phyloP scores from a whole-genome alignment of 2,888 invertebrate species.

The Parascotia fuliginaria region DNA sequence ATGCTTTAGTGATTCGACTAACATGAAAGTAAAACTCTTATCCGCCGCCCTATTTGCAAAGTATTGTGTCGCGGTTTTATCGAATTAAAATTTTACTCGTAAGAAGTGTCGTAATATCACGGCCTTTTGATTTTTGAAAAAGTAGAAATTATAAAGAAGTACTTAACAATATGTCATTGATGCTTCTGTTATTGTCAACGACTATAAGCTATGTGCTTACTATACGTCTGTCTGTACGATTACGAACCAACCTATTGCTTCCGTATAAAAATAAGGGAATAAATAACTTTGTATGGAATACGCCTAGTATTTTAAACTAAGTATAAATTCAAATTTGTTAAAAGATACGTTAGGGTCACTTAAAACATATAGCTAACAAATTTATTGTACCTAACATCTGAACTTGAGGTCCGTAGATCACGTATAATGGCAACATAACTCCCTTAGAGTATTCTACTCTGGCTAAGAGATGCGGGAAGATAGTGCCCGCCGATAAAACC shows the following conservation, averaged over 20 bases:
- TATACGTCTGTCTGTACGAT: no score
- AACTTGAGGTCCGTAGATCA: conserved; percentile 61
- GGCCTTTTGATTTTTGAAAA: background rate
- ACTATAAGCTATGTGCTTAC: no score
- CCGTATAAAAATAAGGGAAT: no score
- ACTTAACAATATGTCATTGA: no score
- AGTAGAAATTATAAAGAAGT: background rate
- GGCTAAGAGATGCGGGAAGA: conserved; percentile 75
- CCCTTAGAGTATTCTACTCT: conserved; percentile 65
- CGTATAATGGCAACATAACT: conserved; percentile 73
- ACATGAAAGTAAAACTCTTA: conserved; percentile 38
- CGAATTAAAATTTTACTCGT: conserved; percentile 1
- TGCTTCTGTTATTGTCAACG: no score
- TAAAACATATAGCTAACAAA: no score
- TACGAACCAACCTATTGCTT: no score
- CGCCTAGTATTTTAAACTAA: no score
- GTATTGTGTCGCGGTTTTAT: conserved; percentile 1
- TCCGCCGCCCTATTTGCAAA: conserved; percentile 20
- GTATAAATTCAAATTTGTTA: no score
- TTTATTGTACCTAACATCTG: conserved; percentile 62
- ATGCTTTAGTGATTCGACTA: conserved; percentile 29
- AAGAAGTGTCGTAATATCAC: no score
- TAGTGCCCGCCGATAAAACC: conserved; percentile 68
- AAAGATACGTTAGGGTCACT: conserved; percentile 14
- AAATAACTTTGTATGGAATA: no score